Evolutionary conservation across 2,797 vertebrate species (phyloP).

Genomic region (Phaenicophaeus curvirostris): DNA sequence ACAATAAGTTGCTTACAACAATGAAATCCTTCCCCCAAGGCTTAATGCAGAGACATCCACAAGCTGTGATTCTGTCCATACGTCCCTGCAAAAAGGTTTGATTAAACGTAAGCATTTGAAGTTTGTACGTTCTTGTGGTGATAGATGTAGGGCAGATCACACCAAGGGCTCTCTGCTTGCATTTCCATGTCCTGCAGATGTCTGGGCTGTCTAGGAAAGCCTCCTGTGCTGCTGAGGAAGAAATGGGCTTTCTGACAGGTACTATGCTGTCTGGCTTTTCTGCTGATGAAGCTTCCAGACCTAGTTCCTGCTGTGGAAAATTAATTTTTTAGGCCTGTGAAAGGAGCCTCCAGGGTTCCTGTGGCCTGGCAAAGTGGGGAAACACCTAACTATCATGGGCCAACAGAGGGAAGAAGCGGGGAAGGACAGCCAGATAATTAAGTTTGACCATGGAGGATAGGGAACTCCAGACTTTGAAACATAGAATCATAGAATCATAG

Average conservation of each 20-base stretch:
- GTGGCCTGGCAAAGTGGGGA: background rate
- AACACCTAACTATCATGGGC: background rate
- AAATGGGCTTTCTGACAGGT: background rate
- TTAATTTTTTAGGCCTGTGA: background rate
- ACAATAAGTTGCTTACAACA: background rate
- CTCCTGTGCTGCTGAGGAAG: background rate
- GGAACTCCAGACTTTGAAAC: background rate
- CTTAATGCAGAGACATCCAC: background rate
- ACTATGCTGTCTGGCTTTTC: background rate
- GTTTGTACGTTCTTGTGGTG: accelerated
- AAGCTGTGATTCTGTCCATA: background rate
- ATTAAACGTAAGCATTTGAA: background rate
- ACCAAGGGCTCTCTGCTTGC: background rate
- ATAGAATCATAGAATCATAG: no score
- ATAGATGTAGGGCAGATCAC: background rate
- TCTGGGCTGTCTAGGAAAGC: background rate
- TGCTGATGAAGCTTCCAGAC: background rate
- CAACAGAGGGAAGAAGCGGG: background rate
- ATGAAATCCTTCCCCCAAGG: background rate
- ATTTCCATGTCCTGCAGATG: accelerated
- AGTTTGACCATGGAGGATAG: background rate
- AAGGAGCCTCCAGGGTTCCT: background rate
- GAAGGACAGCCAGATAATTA: background rate
- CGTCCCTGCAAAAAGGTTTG: background rate
- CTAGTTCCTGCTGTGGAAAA: background rate